A percentile compares a stretch with the other conserved stretches of the same genome.
Conservation (phyloP, 2,888 invertebrate genomes). For the Nesidiocoris tenuis region DNA sequence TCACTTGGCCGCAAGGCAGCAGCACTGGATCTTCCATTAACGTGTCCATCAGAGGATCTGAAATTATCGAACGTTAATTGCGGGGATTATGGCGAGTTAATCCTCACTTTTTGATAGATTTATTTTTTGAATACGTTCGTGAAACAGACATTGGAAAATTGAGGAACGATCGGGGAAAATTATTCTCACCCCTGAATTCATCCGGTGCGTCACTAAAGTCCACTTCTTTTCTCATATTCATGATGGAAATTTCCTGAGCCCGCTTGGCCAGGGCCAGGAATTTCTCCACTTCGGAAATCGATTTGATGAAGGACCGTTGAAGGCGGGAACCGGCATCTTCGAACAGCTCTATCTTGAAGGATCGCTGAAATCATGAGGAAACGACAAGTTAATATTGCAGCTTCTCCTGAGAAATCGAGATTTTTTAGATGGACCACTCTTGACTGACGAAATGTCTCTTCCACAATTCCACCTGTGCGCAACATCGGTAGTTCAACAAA, state of each 20-base stretch:
- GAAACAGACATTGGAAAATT: neutral
- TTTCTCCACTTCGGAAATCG: conserved; percentile 72
- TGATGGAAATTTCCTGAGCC: conserved; percentile 70
- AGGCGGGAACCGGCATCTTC: conserved; percentile 84
- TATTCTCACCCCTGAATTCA: conserved; percentile 71
- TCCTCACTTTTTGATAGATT: no score
- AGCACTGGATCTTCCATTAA: conserved; percentile 94
- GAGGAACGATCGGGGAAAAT: neutral
- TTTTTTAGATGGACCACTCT: no score
- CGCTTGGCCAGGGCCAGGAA: conserved; percentile 75
- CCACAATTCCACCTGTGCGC: no score
- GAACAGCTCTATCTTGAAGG: conserved; percentile 89
- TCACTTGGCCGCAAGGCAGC: conserved; percentile 85
- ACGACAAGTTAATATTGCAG: no score
- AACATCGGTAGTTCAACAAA: no score
- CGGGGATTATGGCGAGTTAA: no score
- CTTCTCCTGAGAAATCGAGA: no score
- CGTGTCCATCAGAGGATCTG: conserved; percentile 95
- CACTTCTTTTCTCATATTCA: conserved; percentile 82
- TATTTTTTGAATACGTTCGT: no score
- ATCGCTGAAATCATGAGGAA: conserved; percentile 79
- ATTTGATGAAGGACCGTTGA: conserved; percentile 79
- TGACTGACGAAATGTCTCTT: no score
- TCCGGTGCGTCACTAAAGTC: conserved; percentile 95
- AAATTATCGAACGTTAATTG: no score